Base-by-base conservation (phyloP, 2,888 invertebrate genomes). In the Tetranychus piercei region DNA sequence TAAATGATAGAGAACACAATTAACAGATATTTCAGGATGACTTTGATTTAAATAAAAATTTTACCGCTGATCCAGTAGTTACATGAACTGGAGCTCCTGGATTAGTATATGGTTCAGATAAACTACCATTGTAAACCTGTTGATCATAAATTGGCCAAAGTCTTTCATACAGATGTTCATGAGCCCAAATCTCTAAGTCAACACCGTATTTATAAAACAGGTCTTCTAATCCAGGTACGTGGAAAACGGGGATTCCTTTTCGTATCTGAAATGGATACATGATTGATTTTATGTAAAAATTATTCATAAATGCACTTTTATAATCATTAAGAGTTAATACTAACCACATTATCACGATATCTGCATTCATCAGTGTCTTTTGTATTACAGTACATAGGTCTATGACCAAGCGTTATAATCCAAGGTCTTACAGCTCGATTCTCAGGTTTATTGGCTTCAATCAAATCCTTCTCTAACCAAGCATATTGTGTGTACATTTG, bases 81-180 rank as follows among this genome's bases (percentile, higher is more conserved):
- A 99, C 86, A 81, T 99, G 96, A 0, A 97, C 89, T 0, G 97
- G 94, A 0, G 94, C 96, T 77, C 87, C 86, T 78, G 86, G 89
- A 82, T 91, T 88, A 34, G 80, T 81, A 80, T 86, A 85, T 0
- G 85, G 84, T 18, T 77, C 8, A 34, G n/a, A 5, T 9, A 7
- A 4, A 23, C 44, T 72, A 1, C 84, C 84, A 78, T 85, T 85
- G 78, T 81, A 83, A 7, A 85, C 82, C 83, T 84, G 81, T 76
- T 82, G 78, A 83, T 97, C 87, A 83, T 91, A 97, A 76, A 96
- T 87, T 2, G 97, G 97, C 90, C 92, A 97, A 75, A 94, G 84
- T 74, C 99, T 86, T 84, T 97, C 97, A 82, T 97, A 99, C 64
- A 92, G 91, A 84, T 99, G 97, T 82, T 99, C 96, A 82, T 99